These are phyloP conservation scores for Phenganax marumi DNA, from an alignment of 92 coral and sea anemone genomes.

Conservation along the genomic window DNA sequence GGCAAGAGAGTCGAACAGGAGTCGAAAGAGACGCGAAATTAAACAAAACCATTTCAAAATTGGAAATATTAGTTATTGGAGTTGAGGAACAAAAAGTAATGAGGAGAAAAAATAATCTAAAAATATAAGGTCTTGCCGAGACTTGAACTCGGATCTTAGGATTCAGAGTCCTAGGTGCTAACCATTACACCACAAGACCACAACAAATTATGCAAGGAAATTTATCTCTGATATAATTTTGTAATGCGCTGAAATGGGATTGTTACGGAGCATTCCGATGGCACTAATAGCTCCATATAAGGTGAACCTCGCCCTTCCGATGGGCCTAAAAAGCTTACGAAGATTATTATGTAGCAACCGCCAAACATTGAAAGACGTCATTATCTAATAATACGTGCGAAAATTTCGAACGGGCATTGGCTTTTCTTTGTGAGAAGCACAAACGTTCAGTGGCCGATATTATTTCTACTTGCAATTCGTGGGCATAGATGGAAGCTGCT, in stretches of 20 bases:
- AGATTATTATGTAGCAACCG: conserved; percentile 1
- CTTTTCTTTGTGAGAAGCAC: conserved; percentile 1
- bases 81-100: neutral
- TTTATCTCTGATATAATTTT: neutral
- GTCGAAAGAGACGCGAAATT: neutral
- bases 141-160: conserved; percentile 99
- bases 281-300: neutral
- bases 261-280: conserved; percentile 28
- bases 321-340: neutral
- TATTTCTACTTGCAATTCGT: conserved; percentile 13
- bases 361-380: conserved; percentile 35
- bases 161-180: conserved; percentile 99
- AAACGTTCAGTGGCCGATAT: conserved; percentile 23
- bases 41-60: neutral
- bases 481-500: conserved; percentile 26
- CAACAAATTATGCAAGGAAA: neutral
- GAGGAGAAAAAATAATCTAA: neutral
- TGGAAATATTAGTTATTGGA: neutral
- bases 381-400: conserved; percentile 40
- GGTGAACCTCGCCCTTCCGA: conserved; percentile 52
- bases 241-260: neutral
- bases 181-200: conserved; percentile 98
- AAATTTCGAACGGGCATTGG: conserved; percentile 25
- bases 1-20: too few species aligned
- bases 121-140: conserved; percentile 89